These are phyloP conservation scores for Drosophila austrosaltans DNA, from an alignment of 2,888 invertebrate species.

Conservation along the genomic window DNA sequence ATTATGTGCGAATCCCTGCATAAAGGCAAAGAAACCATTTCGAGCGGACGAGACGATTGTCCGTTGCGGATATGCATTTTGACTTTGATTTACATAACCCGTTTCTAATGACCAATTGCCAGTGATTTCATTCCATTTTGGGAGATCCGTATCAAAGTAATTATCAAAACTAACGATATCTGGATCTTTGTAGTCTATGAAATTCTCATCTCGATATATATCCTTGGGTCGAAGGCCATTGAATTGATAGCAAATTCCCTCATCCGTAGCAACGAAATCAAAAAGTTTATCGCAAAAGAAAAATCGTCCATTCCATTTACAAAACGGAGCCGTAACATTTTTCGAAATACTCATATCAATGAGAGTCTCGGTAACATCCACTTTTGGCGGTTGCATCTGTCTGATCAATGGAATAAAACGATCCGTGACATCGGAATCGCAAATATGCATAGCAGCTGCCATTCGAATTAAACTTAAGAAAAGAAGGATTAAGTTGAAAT, in stretches of 20 bases:
- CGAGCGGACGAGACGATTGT: slow-evolving; percentile 87
- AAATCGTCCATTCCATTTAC: slow-evolving; percentile 80
- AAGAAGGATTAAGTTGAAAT: not conserved
- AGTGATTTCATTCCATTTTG: slow-evolving; percentile 58
- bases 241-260: slow-evolving; percentile 82
- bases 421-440: slow-evolving; percentile 76
- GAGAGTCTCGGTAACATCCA: slow-evolving; percentile 65
- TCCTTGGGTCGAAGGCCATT: slow-evolving; percentile 79
- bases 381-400: slow-evolving; percentile 36
- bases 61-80: slow-evolving; percentile 88
- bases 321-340: slow-evolving; percentile 80
- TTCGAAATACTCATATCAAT: slow-evolving; percentile 78
- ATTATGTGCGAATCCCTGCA: slow-evolving; percentile 86
- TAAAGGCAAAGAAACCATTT: slow-evolving; percentile 87
- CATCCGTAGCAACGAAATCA: slow-evolving; percentile 81
- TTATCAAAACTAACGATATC: slow-evolving; percentile 74
- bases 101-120: slow-evolving; percentile 86
- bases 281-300: slow-evolving; percentile 80
- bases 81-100: slow-evolving; percentile 85
- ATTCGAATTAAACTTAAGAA: slow-evolving; percentile 66
- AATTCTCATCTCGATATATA: slow-evolving; percentile 77
- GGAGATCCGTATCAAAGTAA: slow-evolving; percentile 56
- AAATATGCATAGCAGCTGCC: slow-evolving; percentile 80
- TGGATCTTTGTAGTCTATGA: slow-evolving; percentile 72
- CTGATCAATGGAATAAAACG: slow-evolving; percentile 64